phyloP scores from a whole-genome alignment of 2,888 invertebrate species.

The Synanthedon andrenaeformis region DNA sequence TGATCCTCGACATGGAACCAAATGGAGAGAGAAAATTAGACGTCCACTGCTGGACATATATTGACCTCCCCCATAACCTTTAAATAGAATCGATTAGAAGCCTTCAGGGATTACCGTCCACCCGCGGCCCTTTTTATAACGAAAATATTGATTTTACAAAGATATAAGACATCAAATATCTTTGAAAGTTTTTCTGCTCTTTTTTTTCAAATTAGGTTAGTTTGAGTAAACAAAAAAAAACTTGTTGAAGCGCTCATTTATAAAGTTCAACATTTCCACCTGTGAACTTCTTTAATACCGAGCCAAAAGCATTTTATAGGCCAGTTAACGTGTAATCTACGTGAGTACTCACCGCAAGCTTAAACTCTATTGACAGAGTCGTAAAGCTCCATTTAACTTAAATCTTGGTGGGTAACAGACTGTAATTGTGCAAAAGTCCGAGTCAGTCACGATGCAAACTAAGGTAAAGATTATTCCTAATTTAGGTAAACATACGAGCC shows the following conservation, averaged over 20 bases:
- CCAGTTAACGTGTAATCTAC: background rate
- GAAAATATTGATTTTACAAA: no score
- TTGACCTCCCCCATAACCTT: no score
- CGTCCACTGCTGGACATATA: no score
- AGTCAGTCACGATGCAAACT: background rate
- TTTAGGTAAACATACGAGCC: background rate
- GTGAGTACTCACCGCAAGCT: background rate
- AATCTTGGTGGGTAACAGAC: background rate
- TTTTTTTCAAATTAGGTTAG: no score
- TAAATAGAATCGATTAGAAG: no score
- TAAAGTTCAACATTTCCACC: background rate
- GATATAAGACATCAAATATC: no score
- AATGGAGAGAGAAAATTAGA: no score
- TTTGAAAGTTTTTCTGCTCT: no score
- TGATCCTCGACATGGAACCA: no score
- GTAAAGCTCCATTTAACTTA: background rate
- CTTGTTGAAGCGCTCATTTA: background rate
- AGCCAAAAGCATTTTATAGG: background rate
- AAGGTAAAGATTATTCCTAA: background rate
- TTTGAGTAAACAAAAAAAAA: background rate
- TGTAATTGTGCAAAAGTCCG: background rate
- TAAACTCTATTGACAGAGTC: background rate
- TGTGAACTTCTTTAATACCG: background rate
- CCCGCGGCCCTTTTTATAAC: no score
- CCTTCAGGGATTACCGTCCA: no score